Evolutionary conservation across 2,888 invertebrate genomes (phyloP).

Genomic region (Drosophila siamana): DNA sequence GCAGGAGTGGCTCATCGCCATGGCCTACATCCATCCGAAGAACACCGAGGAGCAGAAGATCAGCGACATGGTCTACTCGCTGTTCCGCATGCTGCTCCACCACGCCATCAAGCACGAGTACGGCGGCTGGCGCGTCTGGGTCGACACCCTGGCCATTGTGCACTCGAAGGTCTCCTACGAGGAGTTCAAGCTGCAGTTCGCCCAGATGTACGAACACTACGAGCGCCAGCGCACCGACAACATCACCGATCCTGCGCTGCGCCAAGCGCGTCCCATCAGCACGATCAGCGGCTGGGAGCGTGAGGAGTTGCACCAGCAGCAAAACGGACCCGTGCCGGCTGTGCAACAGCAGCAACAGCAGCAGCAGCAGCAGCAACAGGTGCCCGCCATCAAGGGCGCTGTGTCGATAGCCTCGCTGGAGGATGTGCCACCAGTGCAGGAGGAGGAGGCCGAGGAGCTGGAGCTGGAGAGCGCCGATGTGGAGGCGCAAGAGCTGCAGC

Average conservation of each 20-base stretch:
- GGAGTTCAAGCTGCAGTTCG: constrained; percentile 98
- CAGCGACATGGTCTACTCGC: constrained; percentile 98
- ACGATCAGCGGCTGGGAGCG: constrained; percentile 98
- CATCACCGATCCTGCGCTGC: constrained; percentile 96
- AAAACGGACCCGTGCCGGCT: constrained; percentile 54
- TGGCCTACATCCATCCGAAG: constrained; percentile 99
- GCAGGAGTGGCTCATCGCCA: constrained; percentile 99
- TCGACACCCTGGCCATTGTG: constrained; percentile 99
- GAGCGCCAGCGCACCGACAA: constrained; percentile 97
- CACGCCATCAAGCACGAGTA: constrained; percentile 99
- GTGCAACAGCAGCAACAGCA: constrained; percentile 62
- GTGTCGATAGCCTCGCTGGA: constrained; percentile 80
- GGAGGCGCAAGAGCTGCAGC: constrained; percentile 45
- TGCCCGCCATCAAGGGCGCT: constrained; percentile 53
- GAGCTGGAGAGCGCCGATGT: constrained; percentile 52
- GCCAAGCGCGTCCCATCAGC: constrained; percentile 96
- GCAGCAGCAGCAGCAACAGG: constrained; percentile 46
- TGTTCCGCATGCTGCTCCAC: constrained; percentile 98
- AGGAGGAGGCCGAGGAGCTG: constrained; percentile 65
- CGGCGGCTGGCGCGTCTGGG: constrained; percentile 99
- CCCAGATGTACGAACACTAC: constrained; percentile 98
- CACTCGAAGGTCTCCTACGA: constrained; percentile 99
- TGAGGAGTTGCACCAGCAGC: constrained; percentile 85
- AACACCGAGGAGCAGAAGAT: constrained; percentile 97
- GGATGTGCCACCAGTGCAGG: constrained; percentile 76